These are phyloP conservation scores for Bettongia penicillata DNA, from an alignment of 2,113 vertebrate genomes.

Conservation along the genomic window DNA sequence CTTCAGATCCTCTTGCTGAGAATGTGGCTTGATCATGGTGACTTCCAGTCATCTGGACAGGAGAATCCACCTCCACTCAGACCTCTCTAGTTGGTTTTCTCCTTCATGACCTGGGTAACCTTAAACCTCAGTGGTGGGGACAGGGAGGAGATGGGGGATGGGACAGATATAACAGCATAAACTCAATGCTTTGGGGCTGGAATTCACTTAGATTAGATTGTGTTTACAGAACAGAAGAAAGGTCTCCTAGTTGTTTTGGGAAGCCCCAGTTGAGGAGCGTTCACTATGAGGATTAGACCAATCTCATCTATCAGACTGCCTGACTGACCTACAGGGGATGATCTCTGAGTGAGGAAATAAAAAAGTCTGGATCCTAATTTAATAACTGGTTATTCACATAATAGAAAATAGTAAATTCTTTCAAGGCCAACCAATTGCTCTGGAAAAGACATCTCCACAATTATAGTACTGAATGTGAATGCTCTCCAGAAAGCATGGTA, in stretches of 20 bases:
- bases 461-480: background rate
- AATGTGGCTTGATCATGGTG: too few relatives aligned
- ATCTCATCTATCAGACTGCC: background rate
- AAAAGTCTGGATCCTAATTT: background rate
- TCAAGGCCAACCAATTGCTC: background rate
- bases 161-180: background rate
- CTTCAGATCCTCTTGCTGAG: too few relatives aligned
- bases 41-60: too few relatives aligned
- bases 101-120: too few relatives aligned
- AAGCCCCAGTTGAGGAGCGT: background rate
- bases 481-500: background rate
- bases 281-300: background rate
- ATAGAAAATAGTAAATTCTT: background rate
- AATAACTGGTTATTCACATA: background rate
- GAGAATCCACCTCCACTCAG: too few relatives aligned
- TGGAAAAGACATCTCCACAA: background rate
- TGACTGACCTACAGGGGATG: background rate
- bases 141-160: too few relatives aligned
- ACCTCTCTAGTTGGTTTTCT: too few relatives aligned
- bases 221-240: background rate
- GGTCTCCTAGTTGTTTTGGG: background rate
- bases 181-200: background rate
- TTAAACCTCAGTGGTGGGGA: too few relatives aligned
- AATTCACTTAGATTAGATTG: background rate
- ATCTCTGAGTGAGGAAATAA: background rate